A percentile compares a stretch with the other conserved stretches of the same genome.
These are phyloP conservation scores for Leptarthrus brevirostris DNA, from an alignment of 2,888 invertebrate species.

Conservation along the genomic window DNA sequence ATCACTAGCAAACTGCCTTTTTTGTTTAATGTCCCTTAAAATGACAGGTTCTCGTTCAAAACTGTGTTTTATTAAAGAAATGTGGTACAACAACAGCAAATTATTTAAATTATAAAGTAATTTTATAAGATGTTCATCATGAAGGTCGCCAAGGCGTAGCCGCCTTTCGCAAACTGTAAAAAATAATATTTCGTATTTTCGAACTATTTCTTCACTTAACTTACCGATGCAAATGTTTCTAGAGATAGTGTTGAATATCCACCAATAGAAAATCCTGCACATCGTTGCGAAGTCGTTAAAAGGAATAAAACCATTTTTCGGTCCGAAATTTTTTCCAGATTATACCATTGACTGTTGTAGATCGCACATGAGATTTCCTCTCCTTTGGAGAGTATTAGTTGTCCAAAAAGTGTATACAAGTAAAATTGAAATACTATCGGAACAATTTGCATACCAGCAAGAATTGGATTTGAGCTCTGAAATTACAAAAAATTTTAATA, in stretches of 20 bases:
- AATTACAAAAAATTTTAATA: not conserved
- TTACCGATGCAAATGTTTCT: not conserved
- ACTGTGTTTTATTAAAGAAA: too few relatives aligned
- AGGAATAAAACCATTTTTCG: slow-evolving; percentile 21
- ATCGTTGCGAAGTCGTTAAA: not conserved
- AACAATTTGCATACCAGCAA: not conserved
- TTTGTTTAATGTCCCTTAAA: too few relatives aligned
- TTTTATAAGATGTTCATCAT: not conserved
- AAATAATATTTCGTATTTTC: too few relatives aligned
- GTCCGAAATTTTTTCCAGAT: not conserved
- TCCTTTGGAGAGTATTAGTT: slow-evolving; percentile 1
- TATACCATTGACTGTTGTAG: slow-evolving; percentile 4
- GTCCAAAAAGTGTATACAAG: not conserved
- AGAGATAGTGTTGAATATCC: not conserved
- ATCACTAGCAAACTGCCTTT: too few relatives aligned
- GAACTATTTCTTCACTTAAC: not conserved
- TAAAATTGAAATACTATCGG: not conserved
- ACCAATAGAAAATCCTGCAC: slow-evolving; percentile 13
- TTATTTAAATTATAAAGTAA: too few relatives aligned
- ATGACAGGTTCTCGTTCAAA: too few relatives aligned
- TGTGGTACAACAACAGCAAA: too few relatives aligned
- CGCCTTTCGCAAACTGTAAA: slow-evolving; percentile 3
- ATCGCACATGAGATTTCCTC: not conserved
- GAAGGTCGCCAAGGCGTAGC: slow-evolving; percentile 11
- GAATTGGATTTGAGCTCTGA: not conserved